Evolutionary conservation across 1,140 invertebrate genomes (phyloP).

Genomic region (Cydia strobilella): DNA sequence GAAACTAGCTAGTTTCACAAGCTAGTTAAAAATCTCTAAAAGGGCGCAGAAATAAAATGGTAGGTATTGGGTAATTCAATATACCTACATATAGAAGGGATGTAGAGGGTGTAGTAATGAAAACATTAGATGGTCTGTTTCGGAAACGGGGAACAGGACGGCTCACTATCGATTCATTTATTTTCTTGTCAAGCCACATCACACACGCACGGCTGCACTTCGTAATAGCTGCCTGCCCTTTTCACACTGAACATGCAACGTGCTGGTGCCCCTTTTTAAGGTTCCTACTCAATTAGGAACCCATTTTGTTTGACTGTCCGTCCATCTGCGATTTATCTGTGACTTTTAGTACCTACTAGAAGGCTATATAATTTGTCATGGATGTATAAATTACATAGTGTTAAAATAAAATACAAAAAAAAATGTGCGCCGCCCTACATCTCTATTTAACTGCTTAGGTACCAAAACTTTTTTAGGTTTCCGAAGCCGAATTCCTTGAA

Average conservation of each 20-base stretch:
- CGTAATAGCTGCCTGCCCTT: conserved; percentile 37
- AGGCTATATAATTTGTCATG: no score
- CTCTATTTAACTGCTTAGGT: no score
- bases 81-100: conserved; percentile 6
- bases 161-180: conserved; percentile 34
- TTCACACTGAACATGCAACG: neutral
- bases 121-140: conserved; percentile 24
- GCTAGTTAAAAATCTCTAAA: neutral
- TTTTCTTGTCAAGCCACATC: conserved; percentile 38
- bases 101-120: conserved; percentile 10
- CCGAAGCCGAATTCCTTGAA: no score
- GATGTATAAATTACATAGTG: no score
- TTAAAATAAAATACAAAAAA: no score
- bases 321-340: no score
- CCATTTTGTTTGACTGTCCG: neutral
- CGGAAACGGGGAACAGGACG: conserved; percentile 1
- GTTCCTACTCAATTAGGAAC: neutral
- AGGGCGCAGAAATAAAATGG: neutral
- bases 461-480: no score
- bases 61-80: neutral
- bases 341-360: no score
- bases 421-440: no score
- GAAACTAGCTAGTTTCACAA: no score
- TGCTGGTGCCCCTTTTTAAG: neutral
- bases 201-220: conserved; percentile 36